A percentile compares a stretch with the other conserved stretches of the same genome.
Conservation (phyloP, 1,140 invertebrate species). For the Drosophila dunni region DNA sequence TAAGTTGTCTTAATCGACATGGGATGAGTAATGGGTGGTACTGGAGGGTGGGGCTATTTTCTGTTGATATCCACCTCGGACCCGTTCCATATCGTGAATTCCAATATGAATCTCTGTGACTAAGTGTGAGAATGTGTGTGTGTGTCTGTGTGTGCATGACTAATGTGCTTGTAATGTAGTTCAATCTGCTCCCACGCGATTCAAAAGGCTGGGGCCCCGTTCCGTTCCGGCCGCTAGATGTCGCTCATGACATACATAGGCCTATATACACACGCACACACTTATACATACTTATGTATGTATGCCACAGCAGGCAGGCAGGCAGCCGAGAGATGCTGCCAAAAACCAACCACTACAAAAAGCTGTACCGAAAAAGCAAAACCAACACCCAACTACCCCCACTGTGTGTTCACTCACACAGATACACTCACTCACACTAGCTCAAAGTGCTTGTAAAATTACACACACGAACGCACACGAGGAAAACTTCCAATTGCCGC, state of each 20-base stretch:
- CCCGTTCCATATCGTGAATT: conserved; percentile 45
- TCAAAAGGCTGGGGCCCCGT: conserved; percentile 16
- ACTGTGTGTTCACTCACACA: conserved; percentile 44
- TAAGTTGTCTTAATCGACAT: conserved; percentile 27
- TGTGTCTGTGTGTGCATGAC: conserved; percentile 41
- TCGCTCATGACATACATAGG: conserved; percentile 80
- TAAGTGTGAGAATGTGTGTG: not conserved
- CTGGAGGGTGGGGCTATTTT: conserved; percentile 17
- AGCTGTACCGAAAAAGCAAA: conserved; percentile 69
- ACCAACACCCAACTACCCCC: conserved; percentile 71
- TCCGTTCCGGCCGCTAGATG: conserved; percentile 63
- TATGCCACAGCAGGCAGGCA: conserved; percentile 50
- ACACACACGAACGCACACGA: conserved; percentile 44
- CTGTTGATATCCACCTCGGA: conserved; percentile 33
- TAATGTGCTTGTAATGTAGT: conserved; percentile 69
- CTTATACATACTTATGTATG: conserved; percentile 47
- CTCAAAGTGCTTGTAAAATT: conserved; percentile 36
- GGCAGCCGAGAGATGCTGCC: conserved; percentile 57
- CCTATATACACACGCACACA: conserved; percentile 23
- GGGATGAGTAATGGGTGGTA: conserved; percentile 50
- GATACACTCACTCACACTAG: conserved; percentile 35
- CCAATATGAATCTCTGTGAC: conserved; percentile 33
- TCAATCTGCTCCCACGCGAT: conserved; percentile 57
- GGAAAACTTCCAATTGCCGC: conserved; percentile 74
- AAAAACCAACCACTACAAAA: conserved; percentile 68